Percentiles rank a stretch among this genome's conserved stretches.
Conservation (phyloP, 2,113 vertebrate genomes). For the Xenopus borealis region DNA sequence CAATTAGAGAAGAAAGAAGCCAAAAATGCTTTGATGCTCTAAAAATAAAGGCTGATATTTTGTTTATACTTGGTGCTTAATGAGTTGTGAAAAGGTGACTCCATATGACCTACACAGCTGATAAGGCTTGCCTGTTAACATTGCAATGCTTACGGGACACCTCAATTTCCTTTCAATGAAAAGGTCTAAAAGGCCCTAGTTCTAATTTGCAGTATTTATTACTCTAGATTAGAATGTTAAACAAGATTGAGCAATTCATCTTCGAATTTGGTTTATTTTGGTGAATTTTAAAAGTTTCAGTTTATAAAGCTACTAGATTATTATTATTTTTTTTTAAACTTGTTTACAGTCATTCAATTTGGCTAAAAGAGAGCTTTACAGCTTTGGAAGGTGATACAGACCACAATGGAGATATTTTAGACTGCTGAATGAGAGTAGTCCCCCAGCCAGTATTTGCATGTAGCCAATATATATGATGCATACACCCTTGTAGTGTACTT, state of each 20-base stretch:
- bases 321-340: too few relatives aligned
- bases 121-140: not conserved
- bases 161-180: constrained; percentile 8
- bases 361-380: too few relatives aligned
- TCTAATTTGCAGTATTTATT: not conserved
- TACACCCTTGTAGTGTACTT: too few relatives aligned
- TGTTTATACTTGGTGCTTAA: not conserved
- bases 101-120: not conserved
- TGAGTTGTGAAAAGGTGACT: constrained; percentile 14
- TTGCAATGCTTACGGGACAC: not conserved
- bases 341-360: too few relatives aligned
- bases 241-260: not conserved
- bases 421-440: too few relatives aligned
- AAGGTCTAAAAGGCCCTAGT: constrained; percentile 1
- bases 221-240: not conserved
- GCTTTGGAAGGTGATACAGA: too few relatives aligned
- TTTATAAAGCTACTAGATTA: not conserved
- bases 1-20: constrained; percentile 7
- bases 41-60: not conserved
- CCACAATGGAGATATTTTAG: too few relatives aligned
- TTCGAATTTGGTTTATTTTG: not conserved
- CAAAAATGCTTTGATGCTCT: constrained; percentile 8
- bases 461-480: too few relatives aligned
- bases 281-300: constrained; percentile 6
- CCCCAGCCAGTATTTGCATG: too few relatives aligned